Conservation (phyloP, 2,888 invertebrate species). For the Acleris laterana region DNA sequence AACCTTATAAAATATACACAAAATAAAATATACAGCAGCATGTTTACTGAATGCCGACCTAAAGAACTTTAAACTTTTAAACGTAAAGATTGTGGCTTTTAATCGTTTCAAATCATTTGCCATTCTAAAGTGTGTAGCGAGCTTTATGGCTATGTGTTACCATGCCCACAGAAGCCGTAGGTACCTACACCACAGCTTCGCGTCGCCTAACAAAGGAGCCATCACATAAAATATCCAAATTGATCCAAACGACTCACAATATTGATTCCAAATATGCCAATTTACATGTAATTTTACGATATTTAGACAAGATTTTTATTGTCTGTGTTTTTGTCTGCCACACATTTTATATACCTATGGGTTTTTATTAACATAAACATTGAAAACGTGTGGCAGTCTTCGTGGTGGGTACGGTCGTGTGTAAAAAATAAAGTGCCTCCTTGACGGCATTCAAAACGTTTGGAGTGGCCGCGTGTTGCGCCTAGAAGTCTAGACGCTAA, state of each 20-base stretch:
- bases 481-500: conserved; percentile 25
- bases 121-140: conserved; percentile 36
- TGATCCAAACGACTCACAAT: conserved; percentile 59
- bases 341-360: conserved; percentile 43
- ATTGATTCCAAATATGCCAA: conserved; percentile 74
- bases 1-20: neutral
- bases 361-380: conserved; percentile 39
- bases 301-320: conserved; percentile 55
- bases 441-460: conserved; percentile 16
- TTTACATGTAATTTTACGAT: conserved; percentile 66
- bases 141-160: conserved; percentile 46
- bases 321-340: conserved; percentile 52
- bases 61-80: neutral
- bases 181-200: conserved; percentile 46
- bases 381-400: conserved; percentile 23
- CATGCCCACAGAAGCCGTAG: conserved; percentile 51
- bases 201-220: conserved; percentile 51
- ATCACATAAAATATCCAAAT: conserved; percentile 68
- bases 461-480: conserved; percentile 19
- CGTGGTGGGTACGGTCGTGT: conserved; percentile 22
- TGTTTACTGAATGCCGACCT: neutral
- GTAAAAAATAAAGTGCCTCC: conserved; percentile 25
- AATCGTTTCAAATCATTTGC: conserved; percentile 11
- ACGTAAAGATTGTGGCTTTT: conserved; percentile 13
- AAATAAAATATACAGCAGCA: neutral